phyloP scores from a whole-genome alignment of 1,140 invertebrate genomes.

The Drosophila burlai region DNA sequence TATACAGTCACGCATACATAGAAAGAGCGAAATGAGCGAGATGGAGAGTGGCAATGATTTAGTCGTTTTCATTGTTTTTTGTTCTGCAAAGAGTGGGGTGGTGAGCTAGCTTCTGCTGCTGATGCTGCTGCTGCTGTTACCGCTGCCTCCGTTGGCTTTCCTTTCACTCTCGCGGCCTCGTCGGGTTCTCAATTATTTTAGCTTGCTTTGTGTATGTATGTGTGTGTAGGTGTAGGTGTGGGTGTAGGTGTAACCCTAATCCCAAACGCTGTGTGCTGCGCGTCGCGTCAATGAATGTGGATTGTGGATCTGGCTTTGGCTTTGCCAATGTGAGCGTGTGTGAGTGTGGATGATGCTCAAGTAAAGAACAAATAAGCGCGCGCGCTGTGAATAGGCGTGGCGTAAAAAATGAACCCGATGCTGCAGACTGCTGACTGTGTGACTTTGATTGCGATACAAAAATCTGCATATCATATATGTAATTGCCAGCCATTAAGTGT shows the following conservation, averaged over 20 bases:
- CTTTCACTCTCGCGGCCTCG: constrained; percentile 56
- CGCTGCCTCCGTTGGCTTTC: constrained; percentile 32
- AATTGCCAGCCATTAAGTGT: constrained; percentile 37
- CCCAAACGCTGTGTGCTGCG: constrained; percentile 16
- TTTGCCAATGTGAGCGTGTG: constrained; percentile 1
- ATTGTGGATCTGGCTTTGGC: constrained; percentile 21
- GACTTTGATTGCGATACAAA: constrained; percentile 50
- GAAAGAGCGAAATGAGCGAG: constrained; percentile 46
- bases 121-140: constrained; percentile 24
- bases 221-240: neutral
- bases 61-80: constrained; percentile 68
- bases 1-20: constrained; percentile 7
- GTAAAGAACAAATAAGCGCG: constrained; percentile 46
- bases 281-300: constrained; percentile 45
- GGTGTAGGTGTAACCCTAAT: constrained; percentile 42
- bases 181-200: constrained; percentile 48
- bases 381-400: constrained; percentile 64
- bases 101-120: constrained; percentile 37
- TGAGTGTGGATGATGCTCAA: constrained; percentile 14
- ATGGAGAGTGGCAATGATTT: constrained; percentile 72
- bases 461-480: constrained; percentile 58
- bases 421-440: constrained; percentile 27
- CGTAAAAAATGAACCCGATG: constrained; percentile 36
- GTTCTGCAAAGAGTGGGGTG: constrained; percentile 42
- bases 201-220: constrained; percentile 19